phyloP scores from a whole-genome alignment of 1,140 invertebrate genomes.

The Brachionus angularis region DNA sequence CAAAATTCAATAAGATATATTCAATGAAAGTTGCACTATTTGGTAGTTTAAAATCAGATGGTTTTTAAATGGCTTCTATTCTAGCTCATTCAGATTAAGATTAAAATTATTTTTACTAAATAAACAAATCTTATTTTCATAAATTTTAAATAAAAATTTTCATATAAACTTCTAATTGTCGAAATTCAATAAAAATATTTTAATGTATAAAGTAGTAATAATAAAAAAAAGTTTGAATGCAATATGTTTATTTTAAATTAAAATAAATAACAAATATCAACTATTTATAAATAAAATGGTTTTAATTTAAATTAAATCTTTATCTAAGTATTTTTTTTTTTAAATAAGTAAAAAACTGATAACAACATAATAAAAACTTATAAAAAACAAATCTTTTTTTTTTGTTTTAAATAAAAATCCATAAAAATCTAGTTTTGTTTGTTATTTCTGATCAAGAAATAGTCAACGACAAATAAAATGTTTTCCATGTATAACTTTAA shows the following conservation, averaged over 20 bases:
- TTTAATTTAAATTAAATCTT: constrained; percentile 6
- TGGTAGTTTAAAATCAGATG: too few relatives aligned
- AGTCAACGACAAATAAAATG: constrained; percentile 28
- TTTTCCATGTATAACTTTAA: constrained; percentile 25
- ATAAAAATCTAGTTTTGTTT: constrained; percentile 36
- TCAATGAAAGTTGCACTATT: too few relatives aligned
- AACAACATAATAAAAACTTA: constrained; percentile 28
- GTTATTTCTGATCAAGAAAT: constrained; percentile 43
- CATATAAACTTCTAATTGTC: too few relatives aligned
- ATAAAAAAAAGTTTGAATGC: not conserved
- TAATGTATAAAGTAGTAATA: too few relatives aligned
- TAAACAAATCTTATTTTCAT: too few relatives aligned
- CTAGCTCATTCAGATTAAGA: too few relatives aligned
- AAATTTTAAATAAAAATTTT: too few relatives aligned
- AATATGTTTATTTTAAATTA: constrained; percentile 39
- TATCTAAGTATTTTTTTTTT: not conserved
- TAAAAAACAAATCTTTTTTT: constrained; percentile 9
- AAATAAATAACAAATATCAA: constrained; percentile 41
- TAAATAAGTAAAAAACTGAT: constrained; percentile 19
- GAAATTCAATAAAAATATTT: too few relatives aligned
- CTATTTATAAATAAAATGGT: constrained; percentile 20
- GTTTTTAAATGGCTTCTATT: too few relatives aligned
- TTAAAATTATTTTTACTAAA: too few relatives aligned
- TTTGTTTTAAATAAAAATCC: not conserved
- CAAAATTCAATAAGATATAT: too few relatives aligned